Conservation (phyloP, 1,140 invertebrate species). For the Aphidius ervi region DNA sequence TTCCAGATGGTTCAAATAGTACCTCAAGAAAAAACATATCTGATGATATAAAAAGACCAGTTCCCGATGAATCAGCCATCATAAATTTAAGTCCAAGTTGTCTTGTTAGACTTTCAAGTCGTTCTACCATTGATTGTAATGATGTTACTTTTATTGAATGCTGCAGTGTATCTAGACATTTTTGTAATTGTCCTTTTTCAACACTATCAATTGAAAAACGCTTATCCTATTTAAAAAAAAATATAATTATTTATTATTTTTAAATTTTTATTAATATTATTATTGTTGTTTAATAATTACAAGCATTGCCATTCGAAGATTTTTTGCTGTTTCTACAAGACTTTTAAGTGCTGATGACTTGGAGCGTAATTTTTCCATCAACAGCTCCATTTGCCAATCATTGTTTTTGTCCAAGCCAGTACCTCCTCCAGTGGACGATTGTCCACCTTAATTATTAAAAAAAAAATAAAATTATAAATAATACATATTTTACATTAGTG, state of each 20-base stretch:
- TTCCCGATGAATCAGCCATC: conserved; percentile 64
- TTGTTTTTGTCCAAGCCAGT: conserved; percentile 59
- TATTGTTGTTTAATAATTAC: conserved; percentile 53
- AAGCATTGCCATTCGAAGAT: conserved; percentile 75
- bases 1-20: conserved; percentile 73
- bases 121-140: conserved; percentile 85
- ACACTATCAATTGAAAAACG: conserved; percentile 74
- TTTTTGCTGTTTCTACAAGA: conserved; percentile 79
- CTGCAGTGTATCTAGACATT: conserved; percentile 87
- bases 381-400: conserved; percentile 72
- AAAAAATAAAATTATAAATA: background rate
- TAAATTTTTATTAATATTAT: conserved; percentile 9
- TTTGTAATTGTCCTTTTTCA: conserved; percentile 80
- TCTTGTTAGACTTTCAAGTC: conserved; percentile 83
- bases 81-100: conserved; percentile 71
- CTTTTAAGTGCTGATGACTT: conserved; percentile 71
- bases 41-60: conserved; percentile 86
- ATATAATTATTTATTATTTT: conserved; percentile 2
- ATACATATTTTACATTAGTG: background rate
- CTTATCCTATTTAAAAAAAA: conserved; percentile 66
- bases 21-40: conserved; percentile 97
- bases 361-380: conserved; percentile 84
- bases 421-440: conserved; percentile 33
- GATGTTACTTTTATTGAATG: conserved; percentile 91
- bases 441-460: conserved; percentile 37